These are phyloP conservation scores for Zaprionus davidi DNA, from an alignment of 1,140 invertebrate genomes.

Conservation along the genomic window DNA sequence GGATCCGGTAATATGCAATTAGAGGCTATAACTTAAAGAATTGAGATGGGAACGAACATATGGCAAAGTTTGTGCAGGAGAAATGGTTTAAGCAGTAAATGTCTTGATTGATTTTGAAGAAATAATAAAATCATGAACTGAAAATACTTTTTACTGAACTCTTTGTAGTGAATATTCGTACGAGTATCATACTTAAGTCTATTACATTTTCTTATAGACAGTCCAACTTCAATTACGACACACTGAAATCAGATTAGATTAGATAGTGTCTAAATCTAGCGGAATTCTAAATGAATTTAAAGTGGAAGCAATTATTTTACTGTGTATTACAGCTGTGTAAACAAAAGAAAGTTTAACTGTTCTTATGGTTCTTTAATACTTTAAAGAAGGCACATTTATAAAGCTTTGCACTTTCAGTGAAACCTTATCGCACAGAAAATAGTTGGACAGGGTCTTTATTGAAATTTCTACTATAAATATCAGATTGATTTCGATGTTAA, in stretches of 20 bases:
- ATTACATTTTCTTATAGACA: not conserved
- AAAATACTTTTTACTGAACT: not conserved
- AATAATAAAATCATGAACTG: not conserved
- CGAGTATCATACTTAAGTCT: not conserved
- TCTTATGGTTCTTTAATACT: not conserved
- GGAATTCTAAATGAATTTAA: not conserved
- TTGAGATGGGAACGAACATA: slow-evolving; percentile 40
- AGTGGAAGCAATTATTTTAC: slow-evolving; percentile 3
- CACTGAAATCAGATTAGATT: not conserved
- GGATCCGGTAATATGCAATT: slow-evolving; percentile 33
- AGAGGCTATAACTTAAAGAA: slow-evolving; percentile 26
- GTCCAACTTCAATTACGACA: not conserved
- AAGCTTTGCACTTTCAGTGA: not conserved
- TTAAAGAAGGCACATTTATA: not conserved
- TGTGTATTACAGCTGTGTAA: not conserved
- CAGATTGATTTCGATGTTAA: not conserved
- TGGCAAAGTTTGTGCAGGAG: slow-evolving; percentile 1
- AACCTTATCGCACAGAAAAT: not conserved
- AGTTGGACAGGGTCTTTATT: not conserved
- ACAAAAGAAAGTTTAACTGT: not conserved
- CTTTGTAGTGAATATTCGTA: not conserved
- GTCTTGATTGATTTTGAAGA: not conserved
- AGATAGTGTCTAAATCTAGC: not conserved
- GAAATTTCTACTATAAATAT: not conserved
- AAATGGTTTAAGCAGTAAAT: not conserved